Conservation (phyloP, 2,888 invertebrate genomes). For the Himalopsyche tibetana region DNA sequence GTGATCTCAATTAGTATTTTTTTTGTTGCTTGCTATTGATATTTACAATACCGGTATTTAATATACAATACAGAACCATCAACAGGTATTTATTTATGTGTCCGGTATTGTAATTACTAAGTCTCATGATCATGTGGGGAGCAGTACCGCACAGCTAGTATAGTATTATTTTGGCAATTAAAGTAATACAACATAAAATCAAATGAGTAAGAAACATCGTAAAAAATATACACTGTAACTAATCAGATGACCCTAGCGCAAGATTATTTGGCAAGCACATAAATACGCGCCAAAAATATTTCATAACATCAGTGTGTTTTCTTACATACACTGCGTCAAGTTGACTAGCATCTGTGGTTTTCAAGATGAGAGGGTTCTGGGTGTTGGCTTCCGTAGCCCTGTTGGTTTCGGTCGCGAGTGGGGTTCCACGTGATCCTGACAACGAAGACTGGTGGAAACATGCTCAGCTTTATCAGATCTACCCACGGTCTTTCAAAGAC, state of each 20-base stretch:
- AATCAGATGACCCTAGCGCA: neutral
- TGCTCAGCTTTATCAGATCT: constrained; percentile 89
- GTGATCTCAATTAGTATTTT: too few relatives aligned
- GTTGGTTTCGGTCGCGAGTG: constrained; percentile 13
- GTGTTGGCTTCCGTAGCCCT: constrained; percentile 9
- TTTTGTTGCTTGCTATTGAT: too few relatives aligned
- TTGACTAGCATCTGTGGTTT: neutral
- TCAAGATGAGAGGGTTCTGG: neutral
- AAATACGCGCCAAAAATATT: neutral
- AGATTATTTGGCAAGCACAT: neutral
- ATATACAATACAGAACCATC: too few relatives aligned
- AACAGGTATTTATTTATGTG: too few relatives aligned
- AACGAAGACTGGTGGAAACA: constrained; percentile 89
- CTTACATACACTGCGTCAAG: neutral
- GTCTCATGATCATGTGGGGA: too few relatives aligned
- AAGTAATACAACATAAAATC: neutral
- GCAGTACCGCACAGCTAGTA: too few relatives aligned
- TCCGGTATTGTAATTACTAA: too few relatives aligned
- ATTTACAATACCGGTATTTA: too few relatives aligned
- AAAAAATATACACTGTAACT: neutral
- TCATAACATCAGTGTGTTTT: constrained; percentile 3
- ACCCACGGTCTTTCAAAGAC: constrained; percentile 91
- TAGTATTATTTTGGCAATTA: too few relatives aligned
- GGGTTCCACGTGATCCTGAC: neutral
- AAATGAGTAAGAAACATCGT: neutral